Conservation (phyloP, 2,888 invertebrate genomes). For the Aphodius sticticus region DNA sequence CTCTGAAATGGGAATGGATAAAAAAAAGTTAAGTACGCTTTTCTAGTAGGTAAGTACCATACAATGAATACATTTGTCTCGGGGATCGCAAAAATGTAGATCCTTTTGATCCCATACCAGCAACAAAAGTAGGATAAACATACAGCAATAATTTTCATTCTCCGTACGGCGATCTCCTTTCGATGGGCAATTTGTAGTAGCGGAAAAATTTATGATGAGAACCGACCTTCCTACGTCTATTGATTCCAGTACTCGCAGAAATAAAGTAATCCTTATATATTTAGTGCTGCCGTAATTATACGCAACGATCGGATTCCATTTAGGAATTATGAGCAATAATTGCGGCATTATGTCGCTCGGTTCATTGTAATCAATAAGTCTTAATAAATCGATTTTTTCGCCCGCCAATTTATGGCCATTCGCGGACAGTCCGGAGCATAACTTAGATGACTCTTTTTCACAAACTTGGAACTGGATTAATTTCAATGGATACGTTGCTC, state of each 20-base stretch:
- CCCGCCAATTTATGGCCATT: constrained; percentile 33
- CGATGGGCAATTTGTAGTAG: constrained; percentile 20
- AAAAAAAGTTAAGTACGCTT: no score
- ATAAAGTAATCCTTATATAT: constrained; percentile 29
- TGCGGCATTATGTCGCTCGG: constrained; percentile 36
- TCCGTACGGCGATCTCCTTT: background rate
- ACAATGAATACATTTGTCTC: no score
- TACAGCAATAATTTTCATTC: background rate
- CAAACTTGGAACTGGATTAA: constrained; percentile 40
- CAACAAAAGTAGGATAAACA: background rate
- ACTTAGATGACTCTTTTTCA: constrained; percentile 35
- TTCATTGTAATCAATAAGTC: constrained; percentile 42
- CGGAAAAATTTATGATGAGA: constrained; percentile 21
- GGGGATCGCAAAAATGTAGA: no score
- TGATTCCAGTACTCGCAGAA: constrained; percentile 4
- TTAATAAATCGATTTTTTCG: constrained; percentile 37
- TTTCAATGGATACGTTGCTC: constrained; percentile 36
- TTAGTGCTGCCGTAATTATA: constrained; percentile 35
- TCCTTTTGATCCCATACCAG: background rate
- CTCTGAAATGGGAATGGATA: no score
- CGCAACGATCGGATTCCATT: constrained; percentile 37
- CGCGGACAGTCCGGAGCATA: constrained; percentile 34
- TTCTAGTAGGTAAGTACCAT: no score
- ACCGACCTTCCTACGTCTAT: background rate
- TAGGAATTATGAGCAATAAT: constrained; percentile 38